Conservation (phyloP, 2,797 vertebrate species). For the Gallinago nigripennis region DNA sequence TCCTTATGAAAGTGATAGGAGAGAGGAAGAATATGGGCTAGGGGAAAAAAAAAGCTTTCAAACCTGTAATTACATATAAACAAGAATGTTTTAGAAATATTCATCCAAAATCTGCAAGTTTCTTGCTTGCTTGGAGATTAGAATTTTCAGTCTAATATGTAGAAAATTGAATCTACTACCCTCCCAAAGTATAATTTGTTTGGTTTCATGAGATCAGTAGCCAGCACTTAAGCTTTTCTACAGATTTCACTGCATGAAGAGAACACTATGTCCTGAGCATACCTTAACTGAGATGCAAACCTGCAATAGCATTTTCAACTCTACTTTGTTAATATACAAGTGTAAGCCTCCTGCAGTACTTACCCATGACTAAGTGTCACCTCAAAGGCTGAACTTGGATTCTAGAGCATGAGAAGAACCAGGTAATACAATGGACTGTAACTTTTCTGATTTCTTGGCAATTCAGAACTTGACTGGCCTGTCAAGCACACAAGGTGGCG, state of each 20-base stretch:
- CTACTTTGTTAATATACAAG: too few relatives aligned
- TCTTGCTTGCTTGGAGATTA: background rate
- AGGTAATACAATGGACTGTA: background rate
- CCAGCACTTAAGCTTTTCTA: background rate
- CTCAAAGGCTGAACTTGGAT: background rate
- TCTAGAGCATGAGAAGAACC: background rate
- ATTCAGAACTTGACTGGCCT: background rate
- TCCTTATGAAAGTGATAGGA: background rate
- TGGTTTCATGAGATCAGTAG: background rate
- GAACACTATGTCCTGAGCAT: background rate
- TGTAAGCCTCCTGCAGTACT: background rate
- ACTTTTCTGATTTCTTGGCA: background rate
- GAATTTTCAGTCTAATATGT: background rate
- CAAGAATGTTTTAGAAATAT: background rate
- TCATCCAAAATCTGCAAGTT: background rate
- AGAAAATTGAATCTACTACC: background rate
- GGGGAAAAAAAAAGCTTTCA: background rate
- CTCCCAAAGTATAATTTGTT: background rate
- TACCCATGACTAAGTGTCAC: too few relatives aligned
- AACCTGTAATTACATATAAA: background rate
- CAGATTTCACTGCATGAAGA: background rate
- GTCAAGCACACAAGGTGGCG: background rate
- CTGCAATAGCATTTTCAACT: background rate
- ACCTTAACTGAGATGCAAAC: background rate
- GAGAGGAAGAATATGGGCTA: background rate